Conservation (phyloP, 2,888 invertebrate genomes). For the Mylabris sibirica region DNA sequence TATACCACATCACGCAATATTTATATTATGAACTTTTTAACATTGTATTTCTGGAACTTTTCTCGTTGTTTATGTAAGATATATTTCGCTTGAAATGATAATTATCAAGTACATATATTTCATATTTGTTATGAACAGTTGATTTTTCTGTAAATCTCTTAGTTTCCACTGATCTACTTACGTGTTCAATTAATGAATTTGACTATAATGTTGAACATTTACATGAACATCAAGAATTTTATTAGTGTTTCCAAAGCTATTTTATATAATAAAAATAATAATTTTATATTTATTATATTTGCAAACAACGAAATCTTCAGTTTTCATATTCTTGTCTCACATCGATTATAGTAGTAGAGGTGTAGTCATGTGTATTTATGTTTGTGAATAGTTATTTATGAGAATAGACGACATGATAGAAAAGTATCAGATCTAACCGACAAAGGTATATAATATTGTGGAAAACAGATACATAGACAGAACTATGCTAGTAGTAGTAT, state of each 20-base stretch:
- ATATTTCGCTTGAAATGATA: no score
- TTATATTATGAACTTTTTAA: no score
- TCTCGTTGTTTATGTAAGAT: no score
- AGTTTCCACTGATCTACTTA: background rate
- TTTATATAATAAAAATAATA: background rate
- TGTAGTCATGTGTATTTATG: slow-evolving; percentile 10
- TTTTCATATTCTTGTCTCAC: background rate
- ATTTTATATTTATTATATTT: background rate
- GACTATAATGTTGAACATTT: background rate
- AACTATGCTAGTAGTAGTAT: slow-evolving; percentile 23
- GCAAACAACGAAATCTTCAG: background rate
- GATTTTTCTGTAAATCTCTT: background rate
- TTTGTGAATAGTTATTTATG: slow-evolving; percentile 9
- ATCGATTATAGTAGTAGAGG: background rate
- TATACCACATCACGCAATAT: no score
- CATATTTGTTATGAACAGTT: background rate
- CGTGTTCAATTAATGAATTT: background rate
- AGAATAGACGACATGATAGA: background rate
- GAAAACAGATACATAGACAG: slow-evolving; percentile 24
- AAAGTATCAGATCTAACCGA: slow-evolving; percentile 13
- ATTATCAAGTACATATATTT: no score
- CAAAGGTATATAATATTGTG: slow-evolving; percentile 29
- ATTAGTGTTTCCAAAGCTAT: background rate
- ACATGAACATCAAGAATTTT: background rate
- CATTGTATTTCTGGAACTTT: no score